Evolutionary conservation across 2,113 vertebrate genomes (phyloP).

Genomic region (Piprites chloris): DNA sequence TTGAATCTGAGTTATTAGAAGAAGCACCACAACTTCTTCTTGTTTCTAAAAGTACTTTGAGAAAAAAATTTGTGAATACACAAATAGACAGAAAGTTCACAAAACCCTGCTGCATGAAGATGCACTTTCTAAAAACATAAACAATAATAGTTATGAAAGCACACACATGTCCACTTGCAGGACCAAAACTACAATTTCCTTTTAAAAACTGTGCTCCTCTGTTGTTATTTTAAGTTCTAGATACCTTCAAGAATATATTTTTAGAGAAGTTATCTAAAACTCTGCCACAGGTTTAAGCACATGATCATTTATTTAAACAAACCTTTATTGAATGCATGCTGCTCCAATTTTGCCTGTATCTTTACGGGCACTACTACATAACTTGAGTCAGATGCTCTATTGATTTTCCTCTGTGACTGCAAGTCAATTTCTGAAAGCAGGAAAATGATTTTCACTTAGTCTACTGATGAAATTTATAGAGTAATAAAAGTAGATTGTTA

Average conservation of each 20-base stretch:
- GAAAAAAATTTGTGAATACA: not conserved
- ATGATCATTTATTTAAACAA: not conserved
- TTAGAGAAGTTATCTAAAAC: not conserved
- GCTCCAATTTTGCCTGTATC: not conserved
- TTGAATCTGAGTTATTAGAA: not conserved
- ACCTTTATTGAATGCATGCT: not conserved
- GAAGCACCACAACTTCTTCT: fast-evolving
- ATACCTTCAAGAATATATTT: not conserved
- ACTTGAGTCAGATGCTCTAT: not conserved
- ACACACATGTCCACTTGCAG: not conserved
- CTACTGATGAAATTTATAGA: not conserved
- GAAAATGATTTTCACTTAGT: not conserved
- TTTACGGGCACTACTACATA: fast-evolving
- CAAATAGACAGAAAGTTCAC: not conserved
- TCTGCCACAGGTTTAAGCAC: not conserved
- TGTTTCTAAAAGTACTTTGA: not conserved
- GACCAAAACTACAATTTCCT: not conserved
- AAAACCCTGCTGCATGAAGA: not conserved
- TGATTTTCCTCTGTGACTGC: not conserved
- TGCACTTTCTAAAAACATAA: not conserved
- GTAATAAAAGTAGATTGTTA: not conserved
- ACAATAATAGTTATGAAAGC: not conserved
- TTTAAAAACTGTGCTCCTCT: not conserved
- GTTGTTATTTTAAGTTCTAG: not conserved
- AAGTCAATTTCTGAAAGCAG: not conserved